phyloP scores from a whole-genome alignment of 2,113 vertebrate species.

The Corythornis cristatus region DNA sequence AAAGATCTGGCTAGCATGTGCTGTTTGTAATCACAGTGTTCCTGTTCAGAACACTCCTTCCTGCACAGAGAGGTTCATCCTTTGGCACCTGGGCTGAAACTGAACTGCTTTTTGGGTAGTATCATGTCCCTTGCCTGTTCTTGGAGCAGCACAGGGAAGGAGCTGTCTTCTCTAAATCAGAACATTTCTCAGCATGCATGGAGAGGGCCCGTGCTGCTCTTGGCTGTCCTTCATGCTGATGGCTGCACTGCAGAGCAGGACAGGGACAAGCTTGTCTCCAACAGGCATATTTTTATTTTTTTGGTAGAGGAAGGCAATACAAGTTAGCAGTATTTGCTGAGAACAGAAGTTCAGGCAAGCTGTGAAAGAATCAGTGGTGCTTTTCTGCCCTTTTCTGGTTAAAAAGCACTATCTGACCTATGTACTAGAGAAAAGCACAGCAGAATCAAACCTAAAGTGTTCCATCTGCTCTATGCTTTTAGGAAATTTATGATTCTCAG shows the following conservation, averaged over 20 bases:
- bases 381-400: background rate
- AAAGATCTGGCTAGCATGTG: background rate
- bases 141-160: background rate
- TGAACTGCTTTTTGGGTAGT: background rate
- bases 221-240: background rate
- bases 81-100: background rate
- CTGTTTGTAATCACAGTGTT: background rate
- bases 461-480: background rate
- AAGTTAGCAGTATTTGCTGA: background rate
- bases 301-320: background rate
- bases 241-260: background rate
- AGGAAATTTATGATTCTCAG: background rate
- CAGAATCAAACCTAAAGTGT: background rate
- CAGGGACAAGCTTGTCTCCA: background rate
- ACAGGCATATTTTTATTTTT: background rate
- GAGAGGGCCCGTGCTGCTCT: background rate
- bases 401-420: background rate
- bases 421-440: background rate
- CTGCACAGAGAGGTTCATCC: background rate
- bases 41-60: background rate
- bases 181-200: constrained; percentile 5
- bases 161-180: background rate
- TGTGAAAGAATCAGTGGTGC: background rate
- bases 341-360: background rate
- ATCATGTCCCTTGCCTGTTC: background rate